A percentile compares a stretch with the other conserved stretches of the same genome.
Evolutionary conservation across 2,888 invertebrate species (phyloP).

Genomic region (Chrysina gloriosa): DNA sequence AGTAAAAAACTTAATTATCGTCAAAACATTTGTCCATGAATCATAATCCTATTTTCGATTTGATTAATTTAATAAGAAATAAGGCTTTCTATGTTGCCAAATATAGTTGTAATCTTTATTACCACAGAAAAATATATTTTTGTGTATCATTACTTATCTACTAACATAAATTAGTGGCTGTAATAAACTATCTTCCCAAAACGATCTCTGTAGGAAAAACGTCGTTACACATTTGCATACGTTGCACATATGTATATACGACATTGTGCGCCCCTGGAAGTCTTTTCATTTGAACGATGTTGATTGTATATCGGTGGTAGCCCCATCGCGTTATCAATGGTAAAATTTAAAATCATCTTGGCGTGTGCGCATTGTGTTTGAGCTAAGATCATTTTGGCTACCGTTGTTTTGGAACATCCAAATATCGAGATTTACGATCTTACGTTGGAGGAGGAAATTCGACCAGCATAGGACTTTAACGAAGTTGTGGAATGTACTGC

Average conservation of each 20-base stretch:
- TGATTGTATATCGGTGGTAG: constrained; percentile 21
- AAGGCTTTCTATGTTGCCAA: too few relatives aligned
- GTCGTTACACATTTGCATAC: constrained; percentile 32
- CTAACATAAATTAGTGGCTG: constrained; percentile 23
- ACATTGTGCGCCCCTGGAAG: constrained; percentile 27
- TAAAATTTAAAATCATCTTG: constrained; percentile 1
- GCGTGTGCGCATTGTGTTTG: constrained; percentile 26
- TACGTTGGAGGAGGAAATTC: constrained; percentile 29
- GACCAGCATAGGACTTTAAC: constrained; percentile 25
- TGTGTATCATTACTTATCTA: neutral
- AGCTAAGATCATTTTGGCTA: constrained; percentile 33
- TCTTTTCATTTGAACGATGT: constrained; percentile 19
- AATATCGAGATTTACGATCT: constrained; percentile 20
- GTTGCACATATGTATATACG: constrained; percentile 24
- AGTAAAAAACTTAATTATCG: too few relatives aligned
- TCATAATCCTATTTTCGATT: too few relatives aligned
- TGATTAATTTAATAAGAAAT: too few relatives aligned
- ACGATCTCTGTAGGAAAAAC: constrained; percentile 20
- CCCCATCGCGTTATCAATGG: constrained; percentile 17
- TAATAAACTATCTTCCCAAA: constrained; percentile 38
- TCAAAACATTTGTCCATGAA: too few relatives aligned
- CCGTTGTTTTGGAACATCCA: constrained; percentile 20
- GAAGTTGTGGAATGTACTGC: neutral
- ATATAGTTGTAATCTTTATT: too few relatives aligned
- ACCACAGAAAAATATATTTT: neutral